phyloP scores from a whole-genome alignment of 1,140 invertebrate species.

The Plodia interpunctella region DNA sequence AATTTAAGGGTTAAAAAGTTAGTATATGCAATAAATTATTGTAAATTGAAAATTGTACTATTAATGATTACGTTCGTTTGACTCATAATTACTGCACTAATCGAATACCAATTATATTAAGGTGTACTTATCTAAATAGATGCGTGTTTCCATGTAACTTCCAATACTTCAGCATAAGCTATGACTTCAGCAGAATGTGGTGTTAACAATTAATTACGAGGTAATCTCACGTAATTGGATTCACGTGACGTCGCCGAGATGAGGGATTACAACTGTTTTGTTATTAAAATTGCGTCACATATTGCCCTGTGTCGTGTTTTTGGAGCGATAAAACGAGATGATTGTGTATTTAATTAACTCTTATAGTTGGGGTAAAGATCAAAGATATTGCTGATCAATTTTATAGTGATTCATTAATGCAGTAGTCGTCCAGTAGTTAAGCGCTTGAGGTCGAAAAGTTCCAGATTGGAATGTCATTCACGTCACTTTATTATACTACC shows the following conservation, averaged over 20 bases:
- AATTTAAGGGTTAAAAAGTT: too few relatives aligned
- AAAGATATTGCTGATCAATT: too few relatives aligned
- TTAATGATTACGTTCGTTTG: too few relatives aligned
- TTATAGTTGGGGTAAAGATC: background rate
- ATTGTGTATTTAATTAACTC: background rate
- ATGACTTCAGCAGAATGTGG: background rate
- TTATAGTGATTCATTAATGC: too few relatives aligned
- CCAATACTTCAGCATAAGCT: background rate
- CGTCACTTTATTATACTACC: too few relatives aligned
- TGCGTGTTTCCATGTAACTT: background rate
- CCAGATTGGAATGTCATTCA: too few relatives aligned
- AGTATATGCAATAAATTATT: too few relatives aligned
- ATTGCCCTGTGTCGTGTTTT: background rate
- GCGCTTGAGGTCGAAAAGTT: too few relatives aligned
- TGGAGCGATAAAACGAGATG: background rate
- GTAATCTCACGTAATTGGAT: constrained; percentile 10
- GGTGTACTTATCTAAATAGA: background rate
- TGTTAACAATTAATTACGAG: constrained; percentile 12
- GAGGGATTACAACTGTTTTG: constrained; percentile 4
- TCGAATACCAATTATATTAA: too few relatives aligned
- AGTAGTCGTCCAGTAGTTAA: too few relatives aligned
- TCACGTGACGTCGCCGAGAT: background rate
- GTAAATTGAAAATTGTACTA: too few relatives aligned
- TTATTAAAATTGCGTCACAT: background rate
- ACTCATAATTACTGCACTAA: too few relatives aligned